phyloP scores from a whole-genome alignment of 2,797 vertebrate genomes.

The Pampus argenteus region DNA sequence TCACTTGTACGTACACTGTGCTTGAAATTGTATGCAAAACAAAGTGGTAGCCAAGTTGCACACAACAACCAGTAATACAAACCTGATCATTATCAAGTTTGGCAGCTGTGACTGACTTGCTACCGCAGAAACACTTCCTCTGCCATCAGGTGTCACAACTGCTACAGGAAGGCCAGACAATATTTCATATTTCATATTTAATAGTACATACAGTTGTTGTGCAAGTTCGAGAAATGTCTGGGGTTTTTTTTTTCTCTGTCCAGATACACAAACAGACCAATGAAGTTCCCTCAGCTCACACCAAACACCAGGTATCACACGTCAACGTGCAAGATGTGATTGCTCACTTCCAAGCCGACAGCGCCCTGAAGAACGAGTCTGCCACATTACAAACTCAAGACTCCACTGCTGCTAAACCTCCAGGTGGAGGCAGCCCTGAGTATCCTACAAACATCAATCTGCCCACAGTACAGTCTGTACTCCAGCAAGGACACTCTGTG shows the following conservation, averaged over 20 bases:
- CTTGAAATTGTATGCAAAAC: neutral
- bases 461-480: slow-evolving; percentile 56
- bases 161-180: slow-evolving; percentile 13
- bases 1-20: neutral
- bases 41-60: slow-evolving; percentile 3
- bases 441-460: neutral
- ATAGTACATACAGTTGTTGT: no score
- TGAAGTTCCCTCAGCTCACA: neutral
- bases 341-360: slow-evolving; percentile 63
- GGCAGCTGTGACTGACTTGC: slow-evolving; percentile 38
- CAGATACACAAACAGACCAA: slow-evolving; percentile 65
- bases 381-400: neutral
- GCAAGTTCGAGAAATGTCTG: neutral
- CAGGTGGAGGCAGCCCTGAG: slow-evolving; percentile 59
- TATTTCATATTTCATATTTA: neutral
- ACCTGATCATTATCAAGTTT: slow-evolving; percentile 55
- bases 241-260: slow-evolving; percentile 25
- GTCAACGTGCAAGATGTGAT: slow-evolving; percentile 80
- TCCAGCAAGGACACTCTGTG: slow-evolving; percentile 61
- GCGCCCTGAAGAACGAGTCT: neutral
- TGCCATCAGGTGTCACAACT: slow-evolving; percentile 43
- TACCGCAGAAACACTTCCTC: slow-evolving; percentile 72
- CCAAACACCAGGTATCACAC: slow-evolving; percentile 58
- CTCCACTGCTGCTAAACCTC: slow-evolving; percentile 15
- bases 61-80: slow-evolving; percentile 4